Percentiles rank a stretch among this genome's conserved stretches.
These are phyloP conservation scores for Cnemophilus loriae DNA, from an alignment of 2,113 vertebrate species.

Conservation along the genomic window DNA sequence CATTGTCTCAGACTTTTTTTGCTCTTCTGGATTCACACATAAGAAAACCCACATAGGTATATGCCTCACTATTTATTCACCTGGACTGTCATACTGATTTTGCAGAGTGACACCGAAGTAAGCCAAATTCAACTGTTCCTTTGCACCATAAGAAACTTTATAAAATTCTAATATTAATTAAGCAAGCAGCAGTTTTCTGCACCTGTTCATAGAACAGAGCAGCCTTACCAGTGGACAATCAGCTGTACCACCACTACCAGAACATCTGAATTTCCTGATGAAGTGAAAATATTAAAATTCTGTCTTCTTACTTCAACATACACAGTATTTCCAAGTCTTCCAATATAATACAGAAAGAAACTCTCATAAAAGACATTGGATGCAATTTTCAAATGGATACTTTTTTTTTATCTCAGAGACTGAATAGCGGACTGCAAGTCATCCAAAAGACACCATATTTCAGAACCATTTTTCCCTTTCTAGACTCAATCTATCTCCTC, in stretches of 20 bases:
- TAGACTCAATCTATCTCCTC: not conserved
- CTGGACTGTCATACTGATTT: not conserved
- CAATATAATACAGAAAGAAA: not conserved
- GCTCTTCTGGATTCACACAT: not conserved
- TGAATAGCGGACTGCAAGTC: not conserved
- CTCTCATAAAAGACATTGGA: not conserved
- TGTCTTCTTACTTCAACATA: not conserved
- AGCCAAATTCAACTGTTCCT: not conserved
- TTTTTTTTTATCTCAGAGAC: not conserved
- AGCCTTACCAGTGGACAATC: not conserved
- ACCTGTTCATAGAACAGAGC: not conserved
- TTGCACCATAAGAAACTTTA: not conserved
- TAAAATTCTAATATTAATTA: not conserved
- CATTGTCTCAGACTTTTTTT: not conserved
- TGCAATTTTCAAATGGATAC: not conserved
- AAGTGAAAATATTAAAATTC: not conserved
- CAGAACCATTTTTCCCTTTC: not conserved
- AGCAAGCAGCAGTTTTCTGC: not conserved
- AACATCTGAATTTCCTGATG: not conserved
- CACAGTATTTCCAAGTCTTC: not conserved
- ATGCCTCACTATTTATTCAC: not conserved
- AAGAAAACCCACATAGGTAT: not conserved
- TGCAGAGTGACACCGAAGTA: not conserved
- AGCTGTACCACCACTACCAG: not conserved
- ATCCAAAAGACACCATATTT: not conserved